Evolutionary conservation across 2,113 vertebrate species (phyloP), one percentile per base, ranked within the genome.

Genomic region (Micromys minutus): DNA sequence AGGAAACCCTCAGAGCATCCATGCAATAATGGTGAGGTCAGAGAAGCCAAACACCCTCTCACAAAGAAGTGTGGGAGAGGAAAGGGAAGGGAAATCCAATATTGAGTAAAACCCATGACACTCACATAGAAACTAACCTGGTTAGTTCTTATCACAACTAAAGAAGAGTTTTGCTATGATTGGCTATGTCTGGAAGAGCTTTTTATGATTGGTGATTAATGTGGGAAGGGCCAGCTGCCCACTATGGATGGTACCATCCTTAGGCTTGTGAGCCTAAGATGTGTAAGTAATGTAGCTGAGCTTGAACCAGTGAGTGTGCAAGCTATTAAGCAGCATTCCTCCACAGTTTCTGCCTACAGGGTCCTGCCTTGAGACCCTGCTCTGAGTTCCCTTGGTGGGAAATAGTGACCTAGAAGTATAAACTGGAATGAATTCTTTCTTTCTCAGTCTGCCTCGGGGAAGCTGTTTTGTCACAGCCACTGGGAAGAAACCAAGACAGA

Each of bases 1-100:
- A 17, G 5, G 63, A n/a, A 15, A 19, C 42, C 24, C 36, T 29
- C 17, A 2, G 6, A 6, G 21, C 1, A 16, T n/a, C 47, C 3
- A 31, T 4, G 31, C 24, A 36, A 72, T 6, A 19, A 19, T 1
- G 15, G 10, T 55, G 72, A 92, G 1, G 45, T 19, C n/a, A n/a
- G n/a, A n/a, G n/a, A n/a, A n/a, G n/a, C n/a, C n/a, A 36, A 36
- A 21, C 45, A 52, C 3, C 15, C 9, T 13, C n/a, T 59, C 39
- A 80, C 36, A 39, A 26, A 15, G 3, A 52, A n/a, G n/a, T n/a
- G n/a, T n/a, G n/a, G n/a, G n/a, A n/a, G n/a, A n/a, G n/a, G n/a
- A n/a, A n/a, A n/a, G n/a, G n/a, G n/a, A n/a, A 52, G 5, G 31
- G 39, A 29, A 61, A 69, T 4, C 17, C 15, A 7, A 65, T 9